A percentile compares a stretch with the other conserved stretches of the same genome.
These are phyloP conservation scores for Temnothorax rugatulus DNA, from an alignment of 2,888 invertebrate species.

Conservation along the genomic window DNA sequence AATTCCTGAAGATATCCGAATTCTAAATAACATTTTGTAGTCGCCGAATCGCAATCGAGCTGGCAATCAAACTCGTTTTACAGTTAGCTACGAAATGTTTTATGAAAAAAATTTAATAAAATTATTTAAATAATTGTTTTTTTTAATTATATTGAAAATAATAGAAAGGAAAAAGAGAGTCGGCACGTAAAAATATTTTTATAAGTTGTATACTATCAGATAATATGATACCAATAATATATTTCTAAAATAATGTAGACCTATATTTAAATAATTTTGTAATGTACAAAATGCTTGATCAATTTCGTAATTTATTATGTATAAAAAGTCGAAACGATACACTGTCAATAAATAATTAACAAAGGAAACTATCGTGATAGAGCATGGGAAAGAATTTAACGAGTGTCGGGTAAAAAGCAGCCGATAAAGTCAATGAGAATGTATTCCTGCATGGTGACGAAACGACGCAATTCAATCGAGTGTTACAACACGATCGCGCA, in stretches of 20 bases:
- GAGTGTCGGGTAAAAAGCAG: not conserved
- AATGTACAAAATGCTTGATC: not conserved
- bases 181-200: not conserved
- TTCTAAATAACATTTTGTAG: slow-evolving; percentile 25
- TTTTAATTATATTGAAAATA: not conserved
- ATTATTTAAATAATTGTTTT: not conserved
- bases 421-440: slow-evolving; percentile 16
- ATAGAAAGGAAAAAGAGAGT: not conserved
- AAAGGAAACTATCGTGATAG: not conserved
- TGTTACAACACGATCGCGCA: slow-evolving; percentile 27
- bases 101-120: slow-evolving; percentile 10
- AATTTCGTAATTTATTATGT: not conserved
- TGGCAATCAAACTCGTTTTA: slow-evolving; percentile 2
- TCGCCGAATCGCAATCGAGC: not conserved
- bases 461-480: slow-evolving; percentile 2
- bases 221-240: not conserved
- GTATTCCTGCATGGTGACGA: not conserved
- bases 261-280: not conserved
- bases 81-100: not conserved
- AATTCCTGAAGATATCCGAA: not conserved
- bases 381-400: slow-evolving; percentile 2
- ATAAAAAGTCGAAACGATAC: not conserved
- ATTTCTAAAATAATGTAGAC: not conserved
- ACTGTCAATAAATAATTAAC: not conserved
- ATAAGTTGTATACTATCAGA: not conserved